Conservation (phyloP, 2,797 vertebrate genomes). For the Micrastur ruficollis region DNA sequence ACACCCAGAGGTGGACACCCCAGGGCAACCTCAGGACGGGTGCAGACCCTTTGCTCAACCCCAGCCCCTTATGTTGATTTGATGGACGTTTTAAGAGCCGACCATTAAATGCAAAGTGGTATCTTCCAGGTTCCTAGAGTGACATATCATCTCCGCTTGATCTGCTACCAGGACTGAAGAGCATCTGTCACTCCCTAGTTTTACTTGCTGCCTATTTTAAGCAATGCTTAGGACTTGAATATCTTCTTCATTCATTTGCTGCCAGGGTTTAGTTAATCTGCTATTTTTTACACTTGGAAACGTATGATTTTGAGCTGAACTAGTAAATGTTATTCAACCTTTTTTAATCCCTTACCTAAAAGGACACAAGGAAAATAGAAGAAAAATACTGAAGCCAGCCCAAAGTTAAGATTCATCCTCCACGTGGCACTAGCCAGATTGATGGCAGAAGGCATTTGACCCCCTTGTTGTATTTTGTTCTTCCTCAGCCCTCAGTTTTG, state of each 20-base stretch:
- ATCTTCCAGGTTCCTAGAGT: neutral
- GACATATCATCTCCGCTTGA: neutral
- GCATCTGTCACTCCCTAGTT: neutral
- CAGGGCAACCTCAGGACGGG: accelerated
- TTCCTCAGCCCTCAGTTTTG: neutral
- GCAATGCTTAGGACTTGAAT: neutral
- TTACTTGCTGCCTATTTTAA: neutral
- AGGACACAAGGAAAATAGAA: neutral
- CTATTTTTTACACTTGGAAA: neutral
- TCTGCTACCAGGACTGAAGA: neutral
- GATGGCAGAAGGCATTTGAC: neutral
- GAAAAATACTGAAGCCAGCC: neutral
- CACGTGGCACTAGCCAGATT: neutral
- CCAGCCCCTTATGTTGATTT: neutral
- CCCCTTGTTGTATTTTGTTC: neutral
- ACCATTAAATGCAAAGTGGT: neutral
- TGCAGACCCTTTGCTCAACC: neutral
- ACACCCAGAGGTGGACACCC: neutral
- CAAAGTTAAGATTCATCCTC: neutral
- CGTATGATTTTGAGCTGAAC: neutral
- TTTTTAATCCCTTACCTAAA: neutral
- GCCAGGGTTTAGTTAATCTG: neutral
- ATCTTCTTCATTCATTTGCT: neutral
- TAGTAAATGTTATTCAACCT: neutral
- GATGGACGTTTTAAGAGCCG: neutral